Conservation (phyloP, 2,113 vertebrate species). For the Reinhardtius hippoglossoides region DNA sequence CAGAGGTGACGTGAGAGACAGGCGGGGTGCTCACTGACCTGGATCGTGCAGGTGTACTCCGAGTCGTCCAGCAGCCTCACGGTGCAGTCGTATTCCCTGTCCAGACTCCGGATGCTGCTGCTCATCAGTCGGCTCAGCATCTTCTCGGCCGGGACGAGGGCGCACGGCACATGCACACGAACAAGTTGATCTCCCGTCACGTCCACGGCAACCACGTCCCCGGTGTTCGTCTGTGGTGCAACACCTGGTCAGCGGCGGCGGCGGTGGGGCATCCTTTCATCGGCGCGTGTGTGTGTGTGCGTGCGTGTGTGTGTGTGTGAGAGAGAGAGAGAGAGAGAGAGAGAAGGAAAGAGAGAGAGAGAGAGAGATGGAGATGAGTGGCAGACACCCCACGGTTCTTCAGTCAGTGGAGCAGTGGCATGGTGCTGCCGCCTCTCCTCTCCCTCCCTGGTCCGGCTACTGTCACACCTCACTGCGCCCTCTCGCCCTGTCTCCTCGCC, state of each 20-base stretch:
- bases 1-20: neutral
- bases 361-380: neutral
- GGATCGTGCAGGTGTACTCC: conserved; percentile 96
- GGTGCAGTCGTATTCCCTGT: conserved; percentile 94
- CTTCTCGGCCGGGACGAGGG: conserved; percentile 81
- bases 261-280: conserved; percentile 67
- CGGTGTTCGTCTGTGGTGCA: conserved; percentile 43
- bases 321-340: too few relatives aligned
- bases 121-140: conserved; percentile 98
- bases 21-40: conserved; percentile 72
- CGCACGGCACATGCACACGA: conserved; percentile 39
- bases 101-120: conserved; percentile 96
- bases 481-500: conserved; percentile 31
- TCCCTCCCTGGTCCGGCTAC: conserved; percentile 45
- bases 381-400: neutral
- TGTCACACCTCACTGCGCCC: conserved; percentile 54
- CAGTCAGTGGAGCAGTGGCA: neutral
- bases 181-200: conserved; percentile 59
- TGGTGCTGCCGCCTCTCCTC: neutral
- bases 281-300: conserved; percentile 1
- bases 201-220: conserved; percentile 53
- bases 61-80: conserved; percentile 97
- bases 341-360: too few relatives aligned
- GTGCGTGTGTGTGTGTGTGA: too few relatives aligned
- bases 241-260: conserved; percentile 63